These are phyloP conservation scores for Calliphora vicina DNA, from an alignment of 1,140 invertebrate species.

Conservation along the genomic window DNA sequence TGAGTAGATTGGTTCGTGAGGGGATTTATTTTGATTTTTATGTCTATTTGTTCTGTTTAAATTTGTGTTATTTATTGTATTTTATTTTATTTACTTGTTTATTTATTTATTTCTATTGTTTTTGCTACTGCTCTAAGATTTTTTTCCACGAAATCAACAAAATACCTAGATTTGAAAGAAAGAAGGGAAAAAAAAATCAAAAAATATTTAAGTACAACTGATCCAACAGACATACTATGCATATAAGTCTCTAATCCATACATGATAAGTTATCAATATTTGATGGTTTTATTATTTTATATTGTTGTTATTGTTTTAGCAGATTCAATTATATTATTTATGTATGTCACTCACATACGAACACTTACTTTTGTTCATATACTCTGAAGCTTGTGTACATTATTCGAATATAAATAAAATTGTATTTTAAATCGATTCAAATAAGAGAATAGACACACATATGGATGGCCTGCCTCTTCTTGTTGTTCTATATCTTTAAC, in stretches of 20 bases:
- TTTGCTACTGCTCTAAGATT: neutral
- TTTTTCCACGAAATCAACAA: neutral
- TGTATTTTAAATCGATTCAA: too few species aligned
- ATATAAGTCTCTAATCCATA: neutral
- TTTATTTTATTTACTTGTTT: too few species aligned
- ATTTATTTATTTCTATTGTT: neutral
- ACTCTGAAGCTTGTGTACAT: too few species aligned
- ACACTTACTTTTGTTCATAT: neutral
- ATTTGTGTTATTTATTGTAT: neutral
- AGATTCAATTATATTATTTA: slow-evolving; percentile 1
- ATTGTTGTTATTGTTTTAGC: neutral
- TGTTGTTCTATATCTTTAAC: too few species aligned
- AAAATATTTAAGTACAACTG: neutral
- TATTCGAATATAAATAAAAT: too few species aligned
- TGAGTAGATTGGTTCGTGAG: neutral
- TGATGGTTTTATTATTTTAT: neutral
- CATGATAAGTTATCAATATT: slow-evolving; percentile 11
- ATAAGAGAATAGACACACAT: too few species aligned
- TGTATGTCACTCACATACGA: slow-evolving; percentile 8
- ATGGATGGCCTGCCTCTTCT: too few species aligned
- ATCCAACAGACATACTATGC: neutral
- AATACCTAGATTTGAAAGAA: neutral
- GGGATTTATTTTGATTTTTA: neutral
- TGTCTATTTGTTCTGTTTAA: neutral
- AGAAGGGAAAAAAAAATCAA: neutral